Evolutionary conservation across 92 coral and sea anemone species (phyloP).

Genomic region (Pocillopora meandrina): DNA sequence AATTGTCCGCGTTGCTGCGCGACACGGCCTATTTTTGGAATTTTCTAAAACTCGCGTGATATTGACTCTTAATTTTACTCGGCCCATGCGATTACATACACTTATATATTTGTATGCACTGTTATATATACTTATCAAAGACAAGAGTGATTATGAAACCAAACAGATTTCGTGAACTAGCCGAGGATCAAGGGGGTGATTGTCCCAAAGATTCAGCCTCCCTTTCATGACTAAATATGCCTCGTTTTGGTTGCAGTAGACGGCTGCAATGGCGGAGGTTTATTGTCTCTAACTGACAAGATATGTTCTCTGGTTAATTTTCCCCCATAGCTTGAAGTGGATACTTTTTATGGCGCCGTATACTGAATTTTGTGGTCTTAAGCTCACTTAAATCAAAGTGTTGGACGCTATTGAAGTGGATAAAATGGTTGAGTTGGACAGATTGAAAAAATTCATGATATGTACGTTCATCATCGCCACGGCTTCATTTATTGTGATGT

Average conservation of each 20-base stretch:
- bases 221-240: not conserved
- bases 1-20: too few relatives aligned
- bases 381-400: not conserved
- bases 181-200: too few relatives aligned
- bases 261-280: not conserved
- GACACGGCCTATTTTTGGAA: too few relatives aligned
- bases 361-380: not conserved
- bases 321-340: not conserved
- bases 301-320: not conserved
- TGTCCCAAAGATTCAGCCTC: not conserved
- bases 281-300: not conserved
- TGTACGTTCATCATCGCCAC: constrained; percentile 25
- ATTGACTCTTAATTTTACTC: too few relatives aligned
- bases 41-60: too few relatives aligned
- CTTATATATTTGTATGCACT: too few relatives aligned
- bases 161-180: too few relatives aligned
- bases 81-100: too few relatives aligned
- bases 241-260: not conserved
- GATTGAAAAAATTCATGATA: constrained; percentile 14
- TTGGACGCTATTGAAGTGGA: not conserved
- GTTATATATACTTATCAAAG: too few relatives aligned
- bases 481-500: constrained; percentile 22
- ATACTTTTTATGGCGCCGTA: not conserved
- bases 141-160: too few relatives aligned
- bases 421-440: constrained; percentile 1